phyloP scores from a whole-genome alignment of 2,113 vertebrate genomes.

The Upupa epops region DNA sequence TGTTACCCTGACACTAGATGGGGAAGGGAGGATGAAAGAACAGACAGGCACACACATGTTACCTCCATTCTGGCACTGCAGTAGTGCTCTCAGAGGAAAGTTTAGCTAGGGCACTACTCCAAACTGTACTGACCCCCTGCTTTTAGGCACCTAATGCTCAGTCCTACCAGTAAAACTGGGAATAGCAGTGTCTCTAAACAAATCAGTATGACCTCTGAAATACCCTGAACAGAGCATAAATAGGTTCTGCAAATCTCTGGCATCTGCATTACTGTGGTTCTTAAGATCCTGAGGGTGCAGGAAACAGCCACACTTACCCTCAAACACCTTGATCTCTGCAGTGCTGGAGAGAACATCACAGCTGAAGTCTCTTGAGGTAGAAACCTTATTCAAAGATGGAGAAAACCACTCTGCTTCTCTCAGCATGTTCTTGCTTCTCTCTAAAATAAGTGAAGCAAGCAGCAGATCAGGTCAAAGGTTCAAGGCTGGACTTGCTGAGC shows the following conservation, averaged over 20 bases:
- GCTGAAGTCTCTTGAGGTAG: constrained; percentile 70
- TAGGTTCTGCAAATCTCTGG: background rate
- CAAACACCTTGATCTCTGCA: constrained; percentile 1
- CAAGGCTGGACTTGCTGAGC: background rate
- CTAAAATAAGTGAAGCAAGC: background rate
- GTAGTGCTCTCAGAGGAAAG: background rate
- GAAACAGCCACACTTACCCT: background rate
- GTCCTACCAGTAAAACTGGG: background rate
- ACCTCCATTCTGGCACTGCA: background rate
- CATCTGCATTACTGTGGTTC: background rate
- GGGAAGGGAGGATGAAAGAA: constrained; percentile 21
- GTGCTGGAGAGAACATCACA: constrained; percentile 75
- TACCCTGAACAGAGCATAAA: background rate
- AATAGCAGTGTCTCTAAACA: background rate
- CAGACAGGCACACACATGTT: constrained; percentile 24
- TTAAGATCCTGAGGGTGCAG: background rate
- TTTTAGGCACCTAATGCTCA: background rate
- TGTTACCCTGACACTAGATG: background rate
- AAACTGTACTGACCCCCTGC: background rate
- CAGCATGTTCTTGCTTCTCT: background rate
- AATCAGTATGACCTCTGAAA: background rate
- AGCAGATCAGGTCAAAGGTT: background rate
- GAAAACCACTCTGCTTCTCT: background rate
- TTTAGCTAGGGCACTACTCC: background rate
- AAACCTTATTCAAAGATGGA: constrained; percentile 42